A percentile compares a stretch with the other conserved stretches of the same genome.
Evolutionary conservation across 1,140 invertebrate species (phyloP).

Genomic region (Battus philenor): DNA sequence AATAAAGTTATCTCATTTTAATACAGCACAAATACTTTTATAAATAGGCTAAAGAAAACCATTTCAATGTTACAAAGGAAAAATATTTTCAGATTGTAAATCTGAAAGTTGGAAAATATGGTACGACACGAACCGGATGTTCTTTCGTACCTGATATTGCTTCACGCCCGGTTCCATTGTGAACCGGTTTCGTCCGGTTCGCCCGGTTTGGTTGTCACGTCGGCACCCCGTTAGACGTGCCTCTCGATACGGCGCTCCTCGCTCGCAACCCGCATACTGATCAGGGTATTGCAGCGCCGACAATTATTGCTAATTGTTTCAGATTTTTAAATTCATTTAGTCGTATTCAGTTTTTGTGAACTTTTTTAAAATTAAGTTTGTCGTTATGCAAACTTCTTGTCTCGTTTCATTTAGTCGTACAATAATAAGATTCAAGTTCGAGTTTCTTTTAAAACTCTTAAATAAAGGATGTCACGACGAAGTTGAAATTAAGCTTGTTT

Average conservation of each 20-base stretch:
- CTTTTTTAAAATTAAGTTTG: slow-evolving; percentile 6
- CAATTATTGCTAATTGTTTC: slow-evolving; percentile 10
- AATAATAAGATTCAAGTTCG: too few species aligned
- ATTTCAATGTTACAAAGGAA: not conserved
- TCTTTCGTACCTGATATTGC: slow-evolving; percentile 3
- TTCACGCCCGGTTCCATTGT: slow-evolving; percentile 4
- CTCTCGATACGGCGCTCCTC: slow-evolving; percentile 9
- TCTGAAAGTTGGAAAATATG: slow-evolving; percentile 9
- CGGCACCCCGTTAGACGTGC: slow-evolving; percentile 7
- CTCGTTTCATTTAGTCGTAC: too few species aligned
- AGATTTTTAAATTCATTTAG: slow-evolving; percentile 10
- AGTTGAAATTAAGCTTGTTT: too few species aligned
- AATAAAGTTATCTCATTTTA: too few species aligned
- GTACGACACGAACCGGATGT: slow-evolving; percentile 2
- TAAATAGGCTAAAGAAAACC: too few species aligned
- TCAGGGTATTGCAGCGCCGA: slow-evolving; percentile 2
- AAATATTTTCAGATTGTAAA: slow-evolving; percentile 1
- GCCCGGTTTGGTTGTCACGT: slow-evolving; percentile 6
- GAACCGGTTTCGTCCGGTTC: slow-evolving; percentile 13
- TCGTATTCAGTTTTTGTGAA: not conserved
- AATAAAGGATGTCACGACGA: too few species aligned
- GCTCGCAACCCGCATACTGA: slow-evolving; percentile 1
- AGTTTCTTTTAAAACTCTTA: too few species aligned
- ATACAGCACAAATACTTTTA: too few species aligned
- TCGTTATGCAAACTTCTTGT: not conserved